Evolutionary conservation across 1,140 invertebrate genomes (phyloP).

Genomic region (Aphaenogaster floridana): DNA sequence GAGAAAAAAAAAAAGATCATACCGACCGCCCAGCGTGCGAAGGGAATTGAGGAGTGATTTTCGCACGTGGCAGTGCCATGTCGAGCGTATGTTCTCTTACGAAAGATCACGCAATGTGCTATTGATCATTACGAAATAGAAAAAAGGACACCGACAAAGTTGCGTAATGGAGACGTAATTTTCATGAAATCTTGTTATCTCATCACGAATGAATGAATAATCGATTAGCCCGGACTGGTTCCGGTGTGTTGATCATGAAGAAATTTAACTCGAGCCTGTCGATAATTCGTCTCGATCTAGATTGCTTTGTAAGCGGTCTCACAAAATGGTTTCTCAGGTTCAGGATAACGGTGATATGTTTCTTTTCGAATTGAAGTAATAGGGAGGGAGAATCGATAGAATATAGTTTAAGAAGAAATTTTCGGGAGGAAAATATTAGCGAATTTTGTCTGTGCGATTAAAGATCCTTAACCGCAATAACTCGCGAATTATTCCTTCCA

Average conservation of each 20-base stretch:
- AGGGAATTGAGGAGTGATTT: constrained; percentile 55
- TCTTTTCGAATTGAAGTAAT: not conserved
- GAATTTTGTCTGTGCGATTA: not conserved
- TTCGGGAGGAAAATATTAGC: not conserved
- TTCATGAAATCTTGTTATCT: not conserved
- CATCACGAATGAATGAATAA: constrained; percentile 39
- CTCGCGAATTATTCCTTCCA: not conserved
- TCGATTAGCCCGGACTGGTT: constrained; percentile 6
- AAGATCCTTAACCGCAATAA: not conserved
- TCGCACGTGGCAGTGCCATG: constrained; percentile 55
- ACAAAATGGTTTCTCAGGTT: not conserved
- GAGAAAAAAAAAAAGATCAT: constrained; percentile 59
- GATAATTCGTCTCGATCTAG: constrained; percentile 15
- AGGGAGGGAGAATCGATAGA: not conserved
- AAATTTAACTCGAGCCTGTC: constrained; percentile 11
- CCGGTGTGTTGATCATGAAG: not conserved
- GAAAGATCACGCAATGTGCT: not conserved
- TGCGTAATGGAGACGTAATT: constrained; percentile 30
- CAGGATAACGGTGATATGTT: not conserved
- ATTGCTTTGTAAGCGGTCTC: not conserved
- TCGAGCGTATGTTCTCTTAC: not conserved
- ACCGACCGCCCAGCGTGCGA: constrained; percentile 70
- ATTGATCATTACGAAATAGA: not conserved
- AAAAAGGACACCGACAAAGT: not conserved
- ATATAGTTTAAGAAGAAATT: not conserved